Conservation (phyloP, 1,140 invertebrate species). For the Amyelois transitella region DNA sequence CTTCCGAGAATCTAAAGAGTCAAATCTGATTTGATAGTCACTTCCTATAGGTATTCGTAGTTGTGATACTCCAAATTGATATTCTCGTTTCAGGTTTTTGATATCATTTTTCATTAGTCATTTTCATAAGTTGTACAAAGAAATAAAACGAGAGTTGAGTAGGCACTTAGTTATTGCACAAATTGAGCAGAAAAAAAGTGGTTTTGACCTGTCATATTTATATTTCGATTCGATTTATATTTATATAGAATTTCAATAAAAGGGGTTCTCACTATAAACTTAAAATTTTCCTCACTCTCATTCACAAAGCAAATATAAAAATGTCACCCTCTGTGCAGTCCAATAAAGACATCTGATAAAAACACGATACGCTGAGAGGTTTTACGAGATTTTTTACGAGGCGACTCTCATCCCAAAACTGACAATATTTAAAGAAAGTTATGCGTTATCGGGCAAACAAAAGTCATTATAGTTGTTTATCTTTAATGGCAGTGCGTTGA, state of each 20-base stretch:
- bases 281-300: not conserved
- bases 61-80: too few relatives aligned
- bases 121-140: too few relatives aligned
- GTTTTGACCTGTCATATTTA: too few relatives aligned
- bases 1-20: slow-evolving; percentile 44
- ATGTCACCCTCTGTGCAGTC: not conserved
- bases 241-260: too few relatives aligned
- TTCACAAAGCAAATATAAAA: not conserved
- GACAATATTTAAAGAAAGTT: slow-evolving; percentile 15
- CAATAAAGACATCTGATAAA: slow-evolving; percentile 8
- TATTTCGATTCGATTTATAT: too few relatives aligned
- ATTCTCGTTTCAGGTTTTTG: too few relatives aligned
- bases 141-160: too few relatives aligned
- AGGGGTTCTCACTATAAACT: too few relatives aligned
- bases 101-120: too few relatives aligned
- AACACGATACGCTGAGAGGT: slow-evolving; percentile 5
- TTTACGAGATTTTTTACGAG: slow-evolving; percentile 11
- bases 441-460: slow-evolving; percentile 15
- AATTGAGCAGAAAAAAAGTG: too few relatives aligned
- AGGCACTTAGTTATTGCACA: too few relatives aligned
- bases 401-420: slow-evolving; percentile 4
- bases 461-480: slow-evolving; percentile 23
- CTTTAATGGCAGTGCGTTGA: slow-evolving; percentile 27
- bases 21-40: not conserved
- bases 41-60: too few relatives aligned